These are phyloP conservation scores for Hirtodrosophila alboralis DNA, from an alignment of 2,888 invertebrate species.

Conservation along the genomic window DNA sequence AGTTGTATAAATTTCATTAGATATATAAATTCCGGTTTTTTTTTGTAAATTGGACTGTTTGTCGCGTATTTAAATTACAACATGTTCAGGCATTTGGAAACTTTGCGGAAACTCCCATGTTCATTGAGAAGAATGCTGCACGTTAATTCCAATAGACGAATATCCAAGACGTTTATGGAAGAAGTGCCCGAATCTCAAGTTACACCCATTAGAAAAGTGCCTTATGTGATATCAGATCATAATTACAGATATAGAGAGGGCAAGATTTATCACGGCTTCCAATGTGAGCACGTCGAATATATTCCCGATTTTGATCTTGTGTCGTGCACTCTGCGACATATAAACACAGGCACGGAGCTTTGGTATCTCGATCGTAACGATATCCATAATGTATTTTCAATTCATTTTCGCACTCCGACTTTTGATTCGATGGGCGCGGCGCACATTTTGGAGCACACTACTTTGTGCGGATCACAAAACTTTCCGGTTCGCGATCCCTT, in stretches of 20 bases:
- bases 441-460: constrained; percentile 96
- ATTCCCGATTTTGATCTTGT: constrained; percentile 92
- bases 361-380: constrained; percentile 95
- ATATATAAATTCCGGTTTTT: neutral
- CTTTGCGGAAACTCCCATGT: too few species aligned
- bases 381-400: constrained; percentile 94
- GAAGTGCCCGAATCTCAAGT: neutral
- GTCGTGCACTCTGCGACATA: constrained; percentile 90
- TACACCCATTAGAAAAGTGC: constrained; percentile 5
- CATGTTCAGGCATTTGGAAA: constrained; percentile 14
- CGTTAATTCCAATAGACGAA: neutral
- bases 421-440: constrained; percentile 94
- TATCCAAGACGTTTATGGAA: too few species aligned
- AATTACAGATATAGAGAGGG: constrained; percentile 75
- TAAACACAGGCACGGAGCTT: constrained; percentile 92
- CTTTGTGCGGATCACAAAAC: constrained; percentile 93
- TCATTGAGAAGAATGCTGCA: neutral
- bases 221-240: constrained; percentile 20
- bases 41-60: neutral
- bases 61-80: too few species aligned
- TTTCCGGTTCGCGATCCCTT: constrained; percentile 97
- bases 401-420: constrained; percentile 96
- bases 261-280: constrained; percentile 87
- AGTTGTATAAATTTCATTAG: too few species aligned
- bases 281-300: constrained; percentile 87